Percentiles rank a stretch among this genome's conserved stretches.
Evolutionary conservation across 2,888 invertebrate species (phyloP).

Genomic region (Miltochrista miniata): DNA sequence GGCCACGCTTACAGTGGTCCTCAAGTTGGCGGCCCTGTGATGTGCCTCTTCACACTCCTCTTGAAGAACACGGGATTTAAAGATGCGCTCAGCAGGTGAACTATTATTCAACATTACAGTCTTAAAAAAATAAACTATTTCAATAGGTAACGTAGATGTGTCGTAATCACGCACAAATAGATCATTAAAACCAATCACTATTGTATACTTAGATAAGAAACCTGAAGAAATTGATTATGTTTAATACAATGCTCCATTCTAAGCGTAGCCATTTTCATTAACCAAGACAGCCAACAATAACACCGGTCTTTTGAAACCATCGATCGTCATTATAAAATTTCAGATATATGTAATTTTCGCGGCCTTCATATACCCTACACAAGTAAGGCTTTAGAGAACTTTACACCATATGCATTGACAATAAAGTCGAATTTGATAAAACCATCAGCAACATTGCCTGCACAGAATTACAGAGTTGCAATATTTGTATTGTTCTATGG

Average conservation of each 20-base stretch:
- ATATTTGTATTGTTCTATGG: slow-evolving; percentile 32
- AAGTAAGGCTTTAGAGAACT: neutral
- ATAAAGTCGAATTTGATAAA: slow-evolving; percentile 1
- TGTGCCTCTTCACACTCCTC: too few species aligned
- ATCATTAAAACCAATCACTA: neutral
- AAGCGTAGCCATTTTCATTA: slow-evolving; percentile 17
- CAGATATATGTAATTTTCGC: neutral
- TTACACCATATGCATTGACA: slow-evolving; percentile 1
- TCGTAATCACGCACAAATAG: neutral
- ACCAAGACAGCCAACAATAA: slow-evolving; percentile 17
- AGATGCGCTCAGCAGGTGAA: too few species aligned
- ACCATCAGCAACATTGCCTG: slow-evolving; percentile 7
- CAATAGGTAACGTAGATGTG: neutral
- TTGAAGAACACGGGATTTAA: too few species aligned
- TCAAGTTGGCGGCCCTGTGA: too few species aligned
- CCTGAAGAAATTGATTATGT: slow-evolving; percentile 3
- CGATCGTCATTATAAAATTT: slow-evolving; percentile 7
- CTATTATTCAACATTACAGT: neutral
- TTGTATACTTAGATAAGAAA: neutral
- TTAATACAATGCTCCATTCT: slow-evolving; percentile 15
- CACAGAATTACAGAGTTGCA: slow-evolving; percentile 5
- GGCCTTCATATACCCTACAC: slow-evolving; percentile 1
- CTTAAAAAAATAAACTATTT: neutral
- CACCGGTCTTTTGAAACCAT: slow-evolving; percentile 19
- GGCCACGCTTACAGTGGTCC: too few species aligned